Conservation (phyloP, 2,888 invertebrate species). For the Andrena bucephala region DNA sequence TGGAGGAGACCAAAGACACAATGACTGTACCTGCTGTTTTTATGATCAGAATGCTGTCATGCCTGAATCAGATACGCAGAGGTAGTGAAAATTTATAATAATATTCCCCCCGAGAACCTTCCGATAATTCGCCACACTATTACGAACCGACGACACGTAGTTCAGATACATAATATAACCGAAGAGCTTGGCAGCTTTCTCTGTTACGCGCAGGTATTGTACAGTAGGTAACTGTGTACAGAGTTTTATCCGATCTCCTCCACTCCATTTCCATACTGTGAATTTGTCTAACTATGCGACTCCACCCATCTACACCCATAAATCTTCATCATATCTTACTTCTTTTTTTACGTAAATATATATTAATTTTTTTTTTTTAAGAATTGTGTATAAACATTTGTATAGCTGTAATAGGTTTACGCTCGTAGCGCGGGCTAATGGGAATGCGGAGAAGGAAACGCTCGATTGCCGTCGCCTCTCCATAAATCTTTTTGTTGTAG, state of each 20-base stretch:
- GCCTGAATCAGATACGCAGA: constrained; percentile 89
- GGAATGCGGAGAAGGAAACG: not conserved
- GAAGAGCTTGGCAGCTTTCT: constrained; percentile 51
- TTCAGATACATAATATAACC: constrained; percentile 48
- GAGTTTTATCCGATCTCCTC: constrained; percentile 27
- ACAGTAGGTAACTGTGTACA: constrained; percentile 38
- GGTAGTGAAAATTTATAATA: constrained; percentile 82
- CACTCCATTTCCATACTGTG: constrained; percentile 29
- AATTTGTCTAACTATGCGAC: constrained; percentile 28
- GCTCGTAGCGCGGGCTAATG: not conserved
- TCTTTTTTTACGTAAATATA: not conserved
- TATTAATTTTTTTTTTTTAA: constrained; percentile 10
- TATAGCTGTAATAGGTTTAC: not conserved
- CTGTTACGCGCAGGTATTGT: constrained; percentile 52
- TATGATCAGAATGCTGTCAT: constrained; percentile 92
- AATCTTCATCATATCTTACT: constrained; percentile 26
- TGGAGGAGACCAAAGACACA: constrained; percentile 94
- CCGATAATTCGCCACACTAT: constrained; percentile 52
- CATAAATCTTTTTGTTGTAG: not conserved
- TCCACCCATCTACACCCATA: constrained; percentile 22
- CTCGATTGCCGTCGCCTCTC: not conserved
- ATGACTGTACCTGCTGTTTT: constrained; percentile 95
- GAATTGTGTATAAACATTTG: constrained; percentile 10
- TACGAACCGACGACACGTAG: constrained; percentile 47
- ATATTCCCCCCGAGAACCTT: constrained; percentile 46